Percentiles rank a stretch among this genome's conserved stretches.
Conservation (phyloP, 2,113 vertebrate genomes). For the Lophura nycthemera region DNA sequence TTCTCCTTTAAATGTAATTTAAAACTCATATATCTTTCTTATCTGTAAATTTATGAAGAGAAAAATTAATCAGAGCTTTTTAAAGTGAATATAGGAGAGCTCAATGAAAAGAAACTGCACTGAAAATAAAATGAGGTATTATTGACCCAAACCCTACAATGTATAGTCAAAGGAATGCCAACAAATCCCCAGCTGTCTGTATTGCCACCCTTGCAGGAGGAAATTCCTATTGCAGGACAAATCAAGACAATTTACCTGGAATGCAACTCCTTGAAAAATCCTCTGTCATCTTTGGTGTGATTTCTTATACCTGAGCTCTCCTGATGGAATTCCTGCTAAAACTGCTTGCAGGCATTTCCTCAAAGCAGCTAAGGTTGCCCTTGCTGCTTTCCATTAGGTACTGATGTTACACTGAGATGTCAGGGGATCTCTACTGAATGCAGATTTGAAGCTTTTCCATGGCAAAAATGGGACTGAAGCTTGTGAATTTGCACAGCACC, state of each 20-base stretch:
- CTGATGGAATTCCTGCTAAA: background rate
- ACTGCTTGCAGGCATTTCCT: background rate
- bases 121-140: background rate
- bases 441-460: background rate
- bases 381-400: background rate
- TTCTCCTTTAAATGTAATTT: background rate
- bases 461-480: background rate
- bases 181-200: background rate
- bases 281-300: background rate
- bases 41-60: background rate
- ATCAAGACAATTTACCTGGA: background rate
- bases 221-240: background rate
- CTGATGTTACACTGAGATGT: background rate
- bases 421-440: background rate
- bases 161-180: background rate
- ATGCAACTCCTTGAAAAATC: background rate
- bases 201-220: background rate
- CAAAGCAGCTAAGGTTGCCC: background rate
- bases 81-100: background rate
- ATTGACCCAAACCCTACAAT: background rate
- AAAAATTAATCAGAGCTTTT: background rate
- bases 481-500: background rate
- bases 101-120: background rate
- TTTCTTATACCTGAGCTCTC: background rate
- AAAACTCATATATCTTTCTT: background rate